These are phyloP conservation scores for Orcinus orca DNA, from an alignment of 2,113 vertebrate species.

Conservation along the genomic window DNA sequence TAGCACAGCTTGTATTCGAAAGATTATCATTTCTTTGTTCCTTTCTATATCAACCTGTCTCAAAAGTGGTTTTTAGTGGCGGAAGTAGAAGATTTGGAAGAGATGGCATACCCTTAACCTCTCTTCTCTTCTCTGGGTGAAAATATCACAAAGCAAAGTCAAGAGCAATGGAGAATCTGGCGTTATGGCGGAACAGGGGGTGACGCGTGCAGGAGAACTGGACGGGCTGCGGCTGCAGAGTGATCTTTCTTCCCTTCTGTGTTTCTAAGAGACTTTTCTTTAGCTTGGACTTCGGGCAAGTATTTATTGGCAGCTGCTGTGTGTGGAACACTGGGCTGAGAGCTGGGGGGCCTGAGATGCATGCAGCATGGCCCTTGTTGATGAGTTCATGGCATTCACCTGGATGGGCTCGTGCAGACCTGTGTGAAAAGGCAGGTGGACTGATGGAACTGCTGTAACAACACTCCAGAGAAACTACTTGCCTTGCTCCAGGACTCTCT, in stretches of 20 bases:
- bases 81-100: neutral
- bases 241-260: neutral
- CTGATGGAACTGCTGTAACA: neutral
- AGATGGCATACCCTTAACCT: neutral
- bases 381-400: neutral
- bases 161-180: neutral
- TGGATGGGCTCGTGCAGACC: neutral
- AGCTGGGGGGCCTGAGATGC: neutral
- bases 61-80: neutral
- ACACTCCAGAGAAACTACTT: neutral
- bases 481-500: neutral
- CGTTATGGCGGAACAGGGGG: accelerated
- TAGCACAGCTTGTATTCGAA: neutral
- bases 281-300: neutral
- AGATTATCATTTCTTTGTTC: neutral
- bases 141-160: neutral
- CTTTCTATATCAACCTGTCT: neutral
- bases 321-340: neutral
- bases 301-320: neutral
- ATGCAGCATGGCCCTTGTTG: neutral
- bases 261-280: neutral
- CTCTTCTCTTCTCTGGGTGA: neutral
- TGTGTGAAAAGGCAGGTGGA: neutral
- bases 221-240: neutral
- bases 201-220: neutral